These are phyloP conservation scores for Coreoperca whiteheadi DNA, from an alignment of 2,113 vertebrate genomes.

Conservation along the genomic window DNA sequence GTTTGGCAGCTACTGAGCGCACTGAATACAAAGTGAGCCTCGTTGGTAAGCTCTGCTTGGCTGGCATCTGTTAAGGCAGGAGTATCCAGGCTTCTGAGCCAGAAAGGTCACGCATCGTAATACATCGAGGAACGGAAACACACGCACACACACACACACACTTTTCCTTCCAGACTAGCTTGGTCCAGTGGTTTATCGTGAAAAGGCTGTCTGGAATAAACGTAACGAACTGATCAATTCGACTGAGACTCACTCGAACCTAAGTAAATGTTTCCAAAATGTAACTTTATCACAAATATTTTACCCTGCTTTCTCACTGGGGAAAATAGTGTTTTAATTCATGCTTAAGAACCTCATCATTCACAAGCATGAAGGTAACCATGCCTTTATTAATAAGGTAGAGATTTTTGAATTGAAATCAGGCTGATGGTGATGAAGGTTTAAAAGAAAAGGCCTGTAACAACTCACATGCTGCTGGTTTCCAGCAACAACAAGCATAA, in stretches of 20 bases:
- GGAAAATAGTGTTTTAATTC: neutral
- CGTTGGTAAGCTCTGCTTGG: neutral
- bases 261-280: neutral
- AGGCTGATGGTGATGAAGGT: neutral
- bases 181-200: neutral
- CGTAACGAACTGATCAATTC: neutral
- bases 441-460: neutral
- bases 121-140: constrained; percentile 44
- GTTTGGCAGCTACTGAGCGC: constrained; percentile 36
- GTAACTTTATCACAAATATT: neutral
- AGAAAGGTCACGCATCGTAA: constrained; percentile 77
- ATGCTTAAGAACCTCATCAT: neutral
- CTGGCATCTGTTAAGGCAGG: constrained; percentile 45
- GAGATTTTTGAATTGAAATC: neutral
- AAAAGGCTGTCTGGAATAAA: neutral
- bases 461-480: constrained; percentile 16
- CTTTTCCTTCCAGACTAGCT: neutral
- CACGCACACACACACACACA: neutral
- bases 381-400: too few relatives aligned
- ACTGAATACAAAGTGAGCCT: constrained; percentile 57
- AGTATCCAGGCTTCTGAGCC: constrained; percentile 53
- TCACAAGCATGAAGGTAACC: neutral
- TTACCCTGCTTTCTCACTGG: neutral
- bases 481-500: constrained; percentile 8
- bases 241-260: too few relatives aligned